phyloP scores from a whole-genome alignment of 2,888 invertebrate species.

The Athrips mouffetella region DNA sequence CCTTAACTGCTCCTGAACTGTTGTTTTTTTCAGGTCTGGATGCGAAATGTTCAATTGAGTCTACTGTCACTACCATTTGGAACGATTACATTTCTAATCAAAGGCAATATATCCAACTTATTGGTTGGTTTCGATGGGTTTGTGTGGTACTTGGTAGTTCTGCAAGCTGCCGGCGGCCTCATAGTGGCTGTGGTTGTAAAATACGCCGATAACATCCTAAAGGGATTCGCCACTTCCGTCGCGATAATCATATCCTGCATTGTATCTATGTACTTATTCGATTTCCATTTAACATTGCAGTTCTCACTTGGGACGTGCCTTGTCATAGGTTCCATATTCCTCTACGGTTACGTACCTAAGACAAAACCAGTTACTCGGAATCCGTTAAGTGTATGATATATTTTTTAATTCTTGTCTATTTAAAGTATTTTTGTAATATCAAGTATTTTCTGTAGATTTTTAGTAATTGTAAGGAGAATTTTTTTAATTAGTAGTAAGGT shows the following conservation, averaged over 20 bases:
- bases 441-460: background rate
- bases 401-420: slow-evolving; percentile 6
- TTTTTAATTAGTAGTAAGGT: too few relatives aligned
- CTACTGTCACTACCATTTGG: slow-evolving; percentile 95
- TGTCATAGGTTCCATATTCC: slow-evolving; percentile 96
- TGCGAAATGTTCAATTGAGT: slow-evolving; percentile 98
- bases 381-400: slow-evolving; percentile 61
- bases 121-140: slow-evolving; percentile 87
- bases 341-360: slow-evolving; percentile 91
- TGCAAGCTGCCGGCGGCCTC: slow-evolving; percentile 97
- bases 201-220: slow-evolving; percentile 99
- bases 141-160: slow-evolving; percentile 90
- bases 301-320: slow-evolving; percentile 91
- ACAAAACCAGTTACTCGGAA: slow-evolving; percentile 51
- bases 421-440: background rate
- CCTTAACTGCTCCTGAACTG: too few relatives aligned
- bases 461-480: too few relatives aligned
- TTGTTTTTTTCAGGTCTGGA: slow-evolving; percentile 83
- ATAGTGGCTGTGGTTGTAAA: slow-evolving; percentile 99
- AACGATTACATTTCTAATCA: slow-evolving; percentile 85
- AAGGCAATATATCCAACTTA: slow-evolving; percentile 82
- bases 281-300: slow-evolving; percentile 91
- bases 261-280: slow-evolving; percentile 94
- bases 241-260: slow-evolving; percentile 97
- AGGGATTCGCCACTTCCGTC: slow-evolving; percentile 98